Conservation (phyloP, 2,888 invertebrate genomes). For the Allophyes oxyacanthae region DNA sequence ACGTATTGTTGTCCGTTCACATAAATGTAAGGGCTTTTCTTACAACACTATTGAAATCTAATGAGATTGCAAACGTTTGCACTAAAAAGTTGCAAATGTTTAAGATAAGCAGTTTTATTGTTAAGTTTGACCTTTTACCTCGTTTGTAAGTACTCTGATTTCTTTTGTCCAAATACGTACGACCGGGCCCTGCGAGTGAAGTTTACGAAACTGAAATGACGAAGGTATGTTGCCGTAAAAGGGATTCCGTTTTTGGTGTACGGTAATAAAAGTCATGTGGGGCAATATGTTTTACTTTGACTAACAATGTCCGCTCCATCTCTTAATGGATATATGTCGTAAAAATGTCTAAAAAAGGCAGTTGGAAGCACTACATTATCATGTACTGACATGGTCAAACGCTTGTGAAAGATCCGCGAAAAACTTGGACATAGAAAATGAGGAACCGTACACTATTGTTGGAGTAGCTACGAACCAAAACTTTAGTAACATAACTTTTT, state of each 20-base stretch:
- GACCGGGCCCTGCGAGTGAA: constrained; percentile 7
- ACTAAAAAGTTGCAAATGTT: constrained; percentile 56
- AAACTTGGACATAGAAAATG: too few species aligned
- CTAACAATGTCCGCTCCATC: constrained; percentile 13
- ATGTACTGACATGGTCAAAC: too few species aligned
- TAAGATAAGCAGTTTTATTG: constrained; percentile 41
- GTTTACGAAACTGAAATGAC: constrained; percentile 29
- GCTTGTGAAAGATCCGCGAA: too few species aligned
- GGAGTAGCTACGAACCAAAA: too few species aligned
- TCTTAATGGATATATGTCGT: constrained; percentile 10
- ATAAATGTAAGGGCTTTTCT: constrained; percentile 74
- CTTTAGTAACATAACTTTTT: too few species aligned
- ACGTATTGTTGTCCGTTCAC: constrained; percentile 78
- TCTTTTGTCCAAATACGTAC: constrained; percentile 25
- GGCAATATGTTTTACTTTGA: constrained; percentile 24
- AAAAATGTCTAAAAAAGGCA: background rate
- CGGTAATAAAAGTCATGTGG: constrained; percentile 23
- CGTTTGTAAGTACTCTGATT: constrained; percentile 23
- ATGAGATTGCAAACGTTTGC: constrained; percentile 62
- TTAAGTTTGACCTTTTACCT: constrained; percentile 45
- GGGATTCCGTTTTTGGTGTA: constrained; percentile 35
- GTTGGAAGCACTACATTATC: too few species aligned
- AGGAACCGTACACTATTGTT: too few species aligned
- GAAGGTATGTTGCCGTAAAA: constrained; percentile 20
- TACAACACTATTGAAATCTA: constrained; percentile 76